Percentiles rank a stretch among this genome's conserved stretches.
Evolutionary conservation across 2,888 invertebrate species (phyloP).

Genomic region (Steinernema scapterisci): DNA sequence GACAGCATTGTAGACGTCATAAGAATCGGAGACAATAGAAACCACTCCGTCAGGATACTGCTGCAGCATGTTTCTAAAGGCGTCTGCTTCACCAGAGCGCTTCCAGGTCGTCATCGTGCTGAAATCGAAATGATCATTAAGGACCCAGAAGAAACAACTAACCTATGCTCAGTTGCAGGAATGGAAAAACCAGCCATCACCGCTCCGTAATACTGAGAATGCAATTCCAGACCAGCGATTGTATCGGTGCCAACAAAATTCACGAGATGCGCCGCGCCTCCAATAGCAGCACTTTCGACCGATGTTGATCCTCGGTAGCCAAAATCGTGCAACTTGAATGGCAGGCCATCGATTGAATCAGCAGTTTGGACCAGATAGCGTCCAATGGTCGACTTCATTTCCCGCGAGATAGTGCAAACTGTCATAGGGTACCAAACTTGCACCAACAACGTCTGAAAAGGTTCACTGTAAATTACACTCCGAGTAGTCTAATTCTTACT

Average conservation of each 20-base stretch:
- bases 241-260: constrained; percentile 72
- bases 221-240: constrained; percentile 69
- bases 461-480: neutral
- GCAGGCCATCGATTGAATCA: constrained; percentile 68
- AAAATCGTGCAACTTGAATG: constrained; percentile 71
- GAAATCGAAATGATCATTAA: constrained; percentile 37
- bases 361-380: constrained; percentile 68
- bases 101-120: constrained; percentile 72
- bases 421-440: constrained; percentile 72
- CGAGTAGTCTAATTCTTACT: constrained; percentile 56
- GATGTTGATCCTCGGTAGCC: constrained; percentile 71
- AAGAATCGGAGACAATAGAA: constrained; percentile 69
- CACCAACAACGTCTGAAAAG: constrained; percentile 70
- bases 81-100: constrained; percentile 67
- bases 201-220: constrained; percentile 68
- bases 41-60: constrained; percentile 67
- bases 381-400: constrained; percentile 68
- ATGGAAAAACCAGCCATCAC: constrained; percentile 70
- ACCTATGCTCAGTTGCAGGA: constrained; percentile 71
- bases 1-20: constrained; percentile 71
- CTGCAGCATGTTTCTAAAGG: constrained; percentile 69
- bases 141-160: neutral
- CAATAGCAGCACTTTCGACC: constrained; percentile 72
- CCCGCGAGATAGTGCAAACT: constrained; percentile 71
- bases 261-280: constrained; percentile 71